These are phyloP conservation scores for Cydia strobilella DNA, from an alignment of 1,140 invertebrate species.

Conservation along the genomic window DNA sequence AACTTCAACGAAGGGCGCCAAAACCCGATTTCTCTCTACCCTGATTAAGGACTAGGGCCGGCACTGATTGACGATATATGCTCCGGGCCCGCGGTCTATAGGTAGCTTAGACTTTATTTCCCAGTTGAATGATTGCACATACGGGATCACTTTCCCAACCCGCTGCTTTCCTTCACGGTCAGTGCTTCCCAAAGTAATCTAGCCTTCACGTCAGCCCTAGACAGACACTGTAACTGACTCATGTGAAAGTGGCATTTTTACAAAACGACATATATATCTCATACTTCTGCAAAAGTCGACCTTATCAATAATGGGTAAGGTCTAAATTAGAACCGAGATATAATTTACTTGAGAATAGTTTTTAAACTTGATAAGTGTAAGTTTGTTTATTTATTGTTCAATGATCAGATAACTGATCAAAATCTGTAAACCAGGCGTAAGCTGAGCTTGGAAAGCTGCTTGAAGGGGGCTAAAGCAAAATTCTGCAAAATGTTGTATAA, in stretches of 20 bases:
- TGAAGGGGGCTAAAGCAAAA: neutral
- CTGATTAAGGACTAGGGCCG: too few species aligned
- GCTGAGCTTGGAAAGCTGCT: neutral
- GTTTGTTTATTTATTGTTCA: constrained; percentile 9
- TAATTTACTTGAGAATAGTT: neutral
- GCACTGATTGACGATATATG: too few species aligned
- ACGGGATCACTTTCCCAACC: constrained; percentile 13
- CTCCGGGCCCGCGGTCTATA: too few species aligned
- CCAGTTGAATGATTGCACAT: neutral
- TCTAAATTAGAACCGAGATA: neutral
- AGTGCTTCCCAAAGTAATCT: neutral
- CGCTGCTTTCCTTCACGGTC: constrained; percentile 27
- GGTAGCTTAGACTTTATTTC: neutral
- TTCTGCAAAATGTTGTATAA: too few species aligned
- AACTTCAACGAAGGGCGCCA: too few species aligned
- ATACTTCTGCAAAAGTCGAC: neutral
- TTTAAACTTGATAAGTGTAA: neutral
- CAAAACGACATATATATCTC: neutral
- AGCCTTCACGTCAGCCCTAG: neutral
- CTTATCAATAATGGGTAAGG: neutral
- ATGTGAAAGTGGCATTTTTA: neutral
- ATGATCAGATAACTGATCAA: neutral
- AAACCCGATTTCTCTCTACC: too few species aligned
- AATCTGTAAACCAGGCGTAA: neutral
- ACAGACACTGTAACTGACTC: neutral